phyloP scores from a whole-genome alignment of 2,113 vertebrate genomes.

The Stictonetta naevosa region DNA sequence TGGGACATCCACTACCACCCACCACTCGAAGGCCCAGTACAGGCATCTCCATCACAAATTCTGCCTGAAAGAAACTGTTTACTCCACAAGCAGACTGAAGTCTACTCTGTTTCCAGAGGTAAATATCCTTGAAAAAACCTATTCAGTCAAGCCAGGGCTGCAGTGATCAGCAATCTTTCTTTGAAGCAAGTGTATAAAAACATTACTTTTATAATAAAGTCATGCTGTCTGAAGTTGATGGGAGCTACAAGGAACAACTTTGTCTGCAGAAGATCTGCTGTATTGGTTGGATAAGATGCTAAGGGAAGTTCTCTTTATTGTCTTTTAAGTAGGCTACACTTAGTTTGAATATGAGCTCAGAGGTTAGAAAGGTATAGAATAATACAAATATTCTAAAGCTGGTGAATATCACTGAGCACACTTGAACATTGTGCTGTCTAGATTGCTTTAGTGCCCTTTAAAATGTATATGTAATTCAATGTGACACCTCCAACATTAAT shows the following conservation, averaged over 20 bases:
- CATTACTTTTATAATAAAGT: background rate
- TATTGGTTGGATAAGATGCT: background rate
- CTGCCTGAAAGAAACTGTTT: background rate
- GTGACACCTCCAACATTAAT: background rate
- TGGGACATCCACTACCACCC: background rate
- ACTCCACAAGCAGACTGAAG: background rate
- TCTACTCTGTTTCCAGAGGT: background rate
- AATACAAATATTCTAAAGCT: background rate
- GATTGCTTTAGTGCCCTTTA: background rate
- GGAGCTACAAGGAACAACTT: background rate
- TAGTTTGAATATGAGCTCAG: background rate
- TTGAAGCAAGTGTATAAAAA: background rate
- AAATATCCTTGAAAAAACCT: background rate
- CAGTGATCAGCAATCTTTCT: background rate
- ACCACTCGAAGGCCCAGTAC: background rate
- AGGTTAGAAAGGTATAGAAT: background rate
- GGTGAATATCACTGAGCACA: background rate
- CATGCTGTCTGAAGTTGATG: background rate
- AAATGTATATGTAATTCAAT: background rate
- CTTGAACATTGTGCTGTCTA: background rate
- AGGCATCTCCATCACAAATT: background rate
- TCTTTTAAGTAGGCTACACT: background rate
- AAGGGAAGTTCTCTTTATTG: background rate
- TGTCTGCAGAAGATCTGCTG: background rate
- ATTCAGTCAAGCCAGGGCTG: background rate